Evolutionary conservation across 1,140 invertebrate species (phyloP), one percentile per base, ranked within the genome.

Genomic region (Leptoteleia sp.): DNA sequence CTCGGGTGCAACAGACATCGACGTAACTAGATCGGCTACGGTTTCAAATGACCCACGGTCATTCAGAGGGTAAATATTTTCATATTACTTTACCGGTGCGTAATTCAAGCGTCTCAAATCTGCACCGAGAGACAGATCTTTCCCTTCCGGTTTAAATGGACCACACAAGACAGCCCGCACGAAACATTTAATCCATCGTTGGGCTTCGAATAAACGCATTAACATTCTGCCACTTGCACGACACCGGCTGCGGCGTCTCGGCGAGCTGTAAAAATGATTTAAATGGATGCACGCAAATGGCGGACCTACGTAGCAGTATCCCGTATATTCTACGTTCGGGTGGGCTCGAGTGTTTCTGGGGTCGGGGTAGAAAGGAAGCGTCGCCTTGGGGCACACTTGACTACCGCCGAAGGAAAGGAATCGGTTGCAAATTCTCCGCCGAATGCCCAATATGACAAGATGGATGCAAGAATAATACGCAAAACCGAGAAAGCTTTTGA

Each of bases 61-160:
- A 79, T 64, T 70, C 79, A 67, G 77, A 75, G 71, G 79, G 84
- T 85, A 88, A 88, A 89, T 86, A 88, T 89, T 89, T 88, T 89
- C 87, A 83, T 87, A 87, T 88, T 85, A 86, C 81, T 84, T 85
- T 84, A 86, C 82, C 47, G 54, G 7, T 48, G 57, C 72, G 87
- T 87, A 87, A 88, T 80, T 87, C 82, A 87, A 88, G 78, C 83
- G 68, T 64, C 79, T 67, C 82, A 82, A 87, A 85, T 82, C 79
- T 80, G 68, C 61, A 57, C 48, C 61, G 52, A 40, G 15, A 67
- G 54, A 70, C 59, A 71, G 52, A 78, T 76, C 72, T 64, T 76
- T 47, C 48, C 68, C 50, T 78, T 81, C 71, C 73, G 71, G 61
- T 76, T 68, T 40, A 64, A 67, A 76, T 80, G 71, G 79, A 81